Percentiles rank a stretch among this genome's conserved stretches.
Evolutionary conservation across 2,113 vertebrate species (phyloP).

Genomic region (Hydrolagus affinis): DNA sequence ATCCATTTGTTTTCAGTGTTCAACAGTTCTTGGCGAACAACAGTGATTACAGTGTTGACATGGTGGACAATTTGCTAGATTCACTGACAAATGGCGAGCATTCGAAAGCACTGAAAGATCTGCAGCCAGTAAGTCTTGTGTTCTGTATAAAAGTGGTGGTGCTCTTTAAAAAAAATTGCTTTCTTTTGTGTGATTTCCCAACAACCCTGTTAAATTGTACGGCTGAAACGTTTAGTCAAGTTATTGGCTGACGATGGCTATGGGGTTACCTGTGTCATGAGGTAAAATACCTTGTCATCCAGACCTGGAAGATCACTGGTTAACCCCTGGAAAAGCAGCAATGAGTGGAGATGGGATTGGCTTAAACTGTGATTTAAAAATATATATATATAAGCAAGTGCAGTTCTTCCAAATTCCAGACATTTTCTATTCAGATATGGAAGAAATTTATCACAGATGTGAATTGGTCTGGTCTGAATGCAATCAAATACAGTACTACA

Average conservation of each 20-base stretch:
- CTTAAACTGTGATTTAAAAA: too few species aligned
- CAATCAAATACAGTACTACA: too few species aligned
- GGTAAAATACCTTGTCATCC: too few species aligned
- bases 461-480: too few species aligned
- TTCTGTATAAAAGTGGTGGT: neutral
- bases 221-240: neutral
- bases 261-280: too few species aligned
- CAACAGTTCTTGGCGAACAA: constrained; percentile 75
- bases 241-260: neutral
- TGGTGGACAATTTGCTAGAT: constrained; percentile 90
- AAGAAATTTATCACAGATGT: too few species aligned
- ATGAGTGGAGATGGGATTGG: too few species aligned
- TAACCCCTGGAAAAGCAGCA: too few species aligned
- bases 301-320: too few species aligned
- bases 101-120: constrained; percentile 67
- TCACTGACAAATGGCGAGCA: constrained; percentile 84
- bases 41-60: constrained; percentile 73
- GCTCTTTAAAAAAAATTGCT: constrained; percentile 28
- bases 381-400: too few species aligned
- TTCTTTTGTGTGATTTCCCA: constrained; percentile 28
- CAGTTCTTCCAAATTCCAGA: too few species aligned
- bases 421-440: too few species aligned
- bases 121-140: constrained; percentile 58
- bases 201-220: neutral
- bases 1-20: constrained; percentile 55